Conservation (phyloP, 2,797 vertebrate genomes). For the Acanthurus leucopareius region DNA sequence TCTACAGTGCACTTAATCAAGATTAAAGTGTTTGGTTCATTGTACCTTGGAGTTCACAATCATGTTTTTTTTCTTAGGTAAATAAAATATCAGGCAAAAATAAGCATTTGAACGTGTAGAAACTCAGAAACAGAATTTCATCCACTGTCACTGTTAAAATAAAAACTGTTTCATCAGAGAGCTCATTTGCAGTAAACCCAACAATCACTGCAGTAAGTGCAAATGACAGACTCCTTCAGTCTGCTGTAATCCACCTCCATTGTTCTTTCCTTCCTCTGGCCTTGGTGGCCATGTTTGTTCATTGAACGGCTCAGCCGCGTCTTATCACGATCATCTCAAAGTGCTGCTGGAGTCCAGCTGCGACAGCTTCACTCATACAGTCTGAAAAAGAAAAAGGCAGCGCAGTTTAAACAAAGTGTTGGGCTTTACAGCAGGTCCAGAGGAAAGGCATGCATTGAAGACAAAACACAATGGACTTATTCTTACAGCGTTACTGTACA, state of each 20-base stretch:
- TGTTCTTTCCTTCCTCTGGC: constrained; percentile 58
- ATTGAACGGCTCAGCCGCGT: constrained; percentile 24
- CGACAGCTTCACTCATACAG: constrained; percentile 36
- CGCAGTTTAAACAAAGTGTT: constrained; percentile 30
- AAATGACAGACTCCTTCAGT: constrained; percentile 33
- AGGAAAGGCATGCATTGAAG: constrained; percentile 33
- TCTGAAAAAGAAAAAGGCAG: constrained; percentile 23
- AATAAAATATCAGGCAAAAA: neutral
- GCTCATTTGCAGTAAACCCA: constrained; percentile 10
- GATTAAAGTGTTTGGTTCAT: neutral
- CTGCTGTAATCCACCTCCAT: constrained; percentile 36
- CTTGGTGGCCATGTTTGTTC: constrained; percentile 47
- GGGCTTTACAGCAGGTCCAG: constrained; percentile 25
- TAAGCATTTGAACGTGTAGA: neutral
- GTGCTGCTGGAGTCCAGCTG: constrained; percentile 44
- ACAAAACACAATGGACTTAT: constrained; percentile 53
- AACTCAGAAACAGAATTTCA: neutral
- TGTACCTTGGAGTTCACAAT: neutral
- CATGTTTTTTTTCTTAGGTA: neutral
- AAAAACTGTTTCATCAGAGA: neutral
- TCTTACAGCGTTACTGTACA: constrained; percentile 19
- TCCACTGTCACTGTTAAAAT: neutral
- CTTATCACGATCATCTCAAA: constrained; percentile 48
- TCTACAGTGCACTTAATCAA: neutral
- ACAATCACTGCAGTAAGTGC: neutral